Evolutionary conservation across 2,888 invertebrate species (phyloP), one percentile per base, ranked within the genome.

Genomic region (Scelioninae gen. 1): DNA sequence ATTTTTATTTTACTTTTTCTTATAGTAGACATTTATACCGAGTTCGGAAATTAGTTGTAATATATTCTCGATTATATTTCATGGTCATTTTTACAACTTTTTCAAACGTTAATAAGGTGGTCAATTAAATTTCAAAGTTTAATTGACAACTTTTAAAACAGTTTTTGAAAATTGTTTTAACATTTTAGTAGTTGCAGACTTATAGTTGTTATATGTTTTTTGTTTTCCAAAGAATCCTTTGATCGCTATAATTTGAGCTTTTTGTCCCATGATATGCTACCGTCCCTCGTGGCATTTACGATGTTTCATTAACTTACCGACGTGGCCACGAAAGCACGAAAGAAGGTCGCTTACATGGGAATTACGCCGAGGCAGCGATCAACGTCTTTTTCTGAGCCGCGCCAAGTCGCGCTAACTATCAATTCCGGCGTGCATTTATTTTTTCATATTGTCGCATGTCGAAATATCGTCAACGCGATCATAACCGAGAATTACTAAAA

Each of bases 301-400:
- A 81, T 76, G 85, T 84, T 86, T 84, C 83, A 86, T 86, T 86
- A 85, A 78, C 77, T 83, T 53, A 82, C 69, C 81, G 78, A 69
- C 63, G 47, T 66, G 60, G 77, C 65, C 53, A 66, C 76, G 71
- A 71, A 83, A 84, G 77, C 76, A 78, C 77, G 75, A 79, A 82
- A 82, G 78, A 78, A 68, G 68, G 62, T 74, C 79, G 79, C 63
- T 86, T 84, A 85, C 84, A 82, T 66, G 80, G 38, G 80, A 84
- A 85, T 86, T 83, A 85, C 78, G 83, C 80, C 69, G 82, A 66
- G 56, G 55, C 69, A 65, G 60, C 78, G 84, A 86, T 85, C 80
- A 85, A 84, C 86, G 84, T 86, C 80, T 80, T 53, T 75, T 65
- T 72, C 49, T 56, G 38, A 65, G 74, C 69, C 69, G 69, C 74